These are phyloP conservation scores for Cryptoprocta ferox DNA, from an alignment of 2,797 vertebrate species.

Conservation along the genomic window DNA sequence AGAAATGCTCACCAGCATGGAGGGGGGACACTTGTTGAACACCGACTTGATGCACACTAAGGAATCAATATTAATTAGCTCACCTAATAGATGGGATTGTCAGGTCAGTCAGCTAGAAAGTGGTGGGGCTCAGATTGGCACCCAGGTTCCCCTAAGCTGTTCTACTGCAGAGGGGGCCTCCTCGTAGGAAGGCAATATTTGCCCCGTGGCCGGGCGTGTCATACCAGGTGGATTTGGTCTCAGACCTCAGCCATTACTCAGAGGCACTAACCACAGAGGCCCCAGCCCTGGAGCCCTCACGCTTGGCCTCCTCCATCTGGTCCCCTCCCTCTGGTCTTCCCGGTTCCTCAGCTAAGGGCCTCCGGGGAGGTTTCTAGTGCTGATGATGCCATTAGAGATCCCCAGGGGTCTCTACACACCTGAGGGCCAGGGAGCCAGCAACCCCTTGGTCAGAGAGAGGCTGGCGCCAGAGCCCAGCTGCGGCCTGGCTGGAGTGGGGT, in stretches of 20 bases:
- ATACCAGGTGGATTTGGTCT: neutral
- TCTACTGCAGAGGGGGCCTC: neutral
- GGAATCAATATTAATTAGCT: constrained; percentile 46
- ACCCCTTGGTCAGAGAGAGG: neutral
- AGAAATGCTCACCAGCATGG: neutral
- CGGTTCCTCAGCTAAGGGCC: neutral
- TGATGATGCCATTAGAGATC: constrained; percentile 67
- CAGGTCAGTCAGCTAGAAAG: neutral
- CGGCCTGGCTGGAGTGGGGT: constrained; percentile 33
- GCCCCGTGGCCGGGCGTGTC: fast-evolving
- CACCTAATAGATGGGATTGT: neutral
- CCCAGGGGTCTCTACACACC: constrained; percentile 42
- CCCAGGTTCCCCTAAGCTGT: neutral
- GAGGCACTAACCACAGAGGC: neutral
- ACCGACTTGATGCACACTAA: fast-evolving
- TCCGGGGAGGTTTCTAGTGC: constrained; percentile 13
- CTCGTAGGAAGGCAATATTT: neutral
- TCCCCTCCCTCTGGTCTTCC: neutral
- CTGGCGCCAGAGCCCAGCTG: constrained; percentile 73
- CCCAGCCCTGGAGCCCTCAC: neutral
- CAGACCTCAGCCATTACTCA: neutral
- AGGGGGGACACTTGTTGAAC: neutral
- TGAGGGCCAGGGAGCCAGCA: constrained; percentile 47
- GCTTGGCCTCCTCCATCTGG: constrained; percentile 2
- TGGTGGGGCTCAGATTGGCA: neutral